These are phyloP conservation scores for Leucophenga varia DNA, from an alignment of 1,140 invertebrate genomes.

Conservation along the genomic window DNA sequence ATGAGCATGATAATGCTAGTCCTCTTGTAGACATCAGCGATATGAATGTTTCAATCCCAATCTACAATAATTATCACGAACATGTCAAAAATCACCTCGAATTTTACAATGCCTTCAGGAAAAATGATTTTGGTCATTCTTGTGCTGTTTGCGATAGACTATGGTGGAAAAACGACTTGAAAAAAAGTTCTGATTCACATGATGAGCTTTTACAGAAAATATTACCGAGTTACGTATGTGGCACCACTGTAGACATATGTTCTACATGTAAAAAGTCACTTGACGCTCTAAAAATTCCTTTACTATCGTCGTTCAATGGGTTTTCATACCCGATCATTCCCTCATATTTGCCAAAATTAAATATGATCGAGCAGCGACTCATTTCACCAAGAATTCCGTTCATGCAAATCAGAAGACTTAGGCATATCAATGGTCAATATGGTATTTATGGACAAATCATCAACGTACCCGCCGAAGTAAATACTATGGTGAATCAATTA, in stretches of 20 bases:
- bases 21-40: too few relatives aligned
- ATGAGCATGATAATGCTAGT: not conserved
- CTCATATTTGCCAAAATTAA: slow-evolving; percentile 14
- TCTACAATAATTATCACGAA: not conserved
- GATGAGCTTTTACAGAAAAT: not conserved
- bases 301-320: not conserved
- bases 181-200: not conserved
- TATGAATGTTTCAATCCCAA: too few relatives aligned
- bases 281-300: not conserved
- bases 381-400: slow-evolving; percentile 46
- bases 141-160: slow-evolving; percentile 2
- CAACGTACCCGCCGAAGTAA: slow-evolving; percentile 32
- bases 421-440: slow-evolving; percentile 33
- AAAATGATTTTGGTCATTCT: not conserved
- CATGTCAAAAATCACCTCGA: not conserved
- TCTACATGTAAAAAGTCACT: not conserved
- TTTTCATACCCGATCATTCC: slow-evolving; percentile 9
- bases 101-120: not conserved
- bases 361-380: slow-evolving; percentile 29
- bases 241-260: not conserved
- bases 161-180: slow-evolving; percentile 1
- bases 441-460: slow-evolving; percentile 38
- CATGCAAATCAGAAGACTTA: slow-evolving; percentile 43
- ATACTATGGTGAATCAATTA: slow-evolving; percentile 34
- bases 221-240: not conserved